Base-by-base conservation (phyloP, 2,888 invertebrate species). In the Colletes collaris region DNA sequence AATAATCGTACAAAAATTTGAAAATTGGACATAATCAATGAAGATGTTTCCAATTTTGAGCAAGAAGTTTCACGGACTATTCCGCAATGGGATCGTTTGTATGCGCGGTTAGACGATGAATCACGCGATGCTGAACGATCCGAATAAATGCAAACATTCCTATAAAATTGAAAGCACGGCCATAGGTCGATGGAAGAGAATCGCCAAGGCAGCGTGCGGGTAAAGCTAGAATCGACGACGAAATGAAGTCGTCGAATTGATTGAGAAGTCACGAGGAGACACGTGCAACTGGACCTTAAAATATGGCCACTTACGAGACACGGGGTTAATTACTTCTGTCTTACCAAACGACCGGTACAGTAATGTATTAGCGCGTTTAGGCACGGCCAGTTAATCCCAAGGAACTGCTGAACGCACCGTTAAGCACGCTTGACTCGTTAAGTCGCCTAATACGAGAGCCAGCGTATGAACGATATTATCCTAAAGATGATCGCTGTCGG, bases 291-390 rank as follows among this genome's bases (percentile, higher is more conserved):
- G 87, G 87, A 59, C 82, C 84, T 85, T 83, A 86, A 87, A 87
- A 82, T 85, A 84, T 78, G 71, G 65, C 79, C 66, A 64, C 62
- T 67, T 44, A 68, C 71, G 63, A 63, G 65, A 62, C 66, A 67
- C 81, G 62, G 81, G 87, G 85, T 86, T 87, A 87, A 87, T 87
- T 87, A 87, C 82, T 82, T 81, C 85, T 76, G 84, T 81, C 84
- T 85, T 70, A 74, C 80, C 55, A 74, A 66, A 74, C 79, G 78
- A 69, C 74, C 70, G 81, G 76, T 73, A 84, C 78, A 66, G 79
- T 82, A 88, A 89, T 88, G 87, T 86, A 89, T 89, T 88, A 89
- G 86, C 88, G 84, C 86, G 83, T 87, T 89, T 89, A 89, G 85
- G 88, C 89, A 87, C 87, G 88, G 86, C 84, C 88, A 88, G 87